Evolutionary conservation across 2,888 invertebrate species (phyloP).

Genomic region (Helleia helle): DNA sequence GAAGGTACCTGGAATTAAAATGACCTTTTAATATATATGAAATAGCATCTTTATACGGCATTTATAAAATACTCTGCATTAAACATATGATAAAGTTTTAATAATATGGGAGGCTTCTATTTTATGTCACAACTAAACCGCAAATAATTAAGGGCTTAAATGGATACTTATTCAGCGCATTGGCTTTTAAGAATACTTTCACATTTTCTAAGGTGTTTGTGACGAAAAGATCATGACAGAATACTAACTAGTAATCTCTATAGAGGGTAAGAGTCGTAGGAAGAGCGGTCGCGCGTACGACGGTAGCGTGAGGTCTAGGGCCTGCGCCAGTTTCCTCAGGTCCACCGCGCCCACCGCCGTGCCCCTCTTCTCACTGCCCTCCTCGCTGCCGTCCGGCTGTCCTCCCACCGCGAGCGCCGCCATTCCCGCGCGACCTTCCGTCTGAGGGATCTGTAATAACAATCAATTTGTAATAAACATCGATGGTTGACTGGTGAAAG

Average conservation of each 20-base stretch:
- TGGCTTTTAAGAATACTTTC: too few species aligned
- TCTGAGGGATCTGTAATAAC: conserved; percentile 77
- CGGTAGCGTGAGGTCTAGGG: conserved; percentile 81
- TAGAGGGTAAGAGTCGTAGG: conserved; percentile 82
- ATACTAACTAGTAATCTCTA: conserved; percentile 82
- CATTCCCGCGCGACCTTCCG: conserved; percentile 95
- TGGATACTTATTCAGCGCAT: too few species aligned
- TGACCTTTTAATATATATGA: neutral
- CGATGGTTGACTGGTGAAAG: too few species aligned
- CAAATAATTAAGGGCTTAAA: too few species aligned
- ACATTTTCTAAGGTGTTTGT: too few species aligned
- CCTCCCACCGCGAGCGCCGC: conserved; percentile 87
- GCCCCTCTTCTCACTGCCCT: conserved; percentile 73
- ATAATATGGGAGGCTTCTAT: too few species aligned
- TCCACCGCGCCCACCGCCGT: conserved; percentile 69
- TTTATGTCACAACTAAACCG: too few species aligned
- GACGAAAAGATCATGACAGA: too few species aligned
- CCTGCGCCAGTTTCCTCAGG: conserved; percentile 74
- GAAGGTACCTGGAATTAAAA: conserved; percentile 82
- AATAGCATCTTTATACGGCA: too few species aligned
- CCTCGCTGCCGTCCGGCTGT: conserved; percentile 78
- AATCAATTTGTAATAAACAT: too few species aligned
- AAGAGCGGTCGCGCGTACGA: conserved; percentile 92
- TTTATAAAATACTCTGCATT: too few species aligned
- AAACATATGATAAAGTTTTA: too few species aligned